Conservation (phyloP, 2,888 invertebrate species). For the Enchytraeus crypticus region DNA sequence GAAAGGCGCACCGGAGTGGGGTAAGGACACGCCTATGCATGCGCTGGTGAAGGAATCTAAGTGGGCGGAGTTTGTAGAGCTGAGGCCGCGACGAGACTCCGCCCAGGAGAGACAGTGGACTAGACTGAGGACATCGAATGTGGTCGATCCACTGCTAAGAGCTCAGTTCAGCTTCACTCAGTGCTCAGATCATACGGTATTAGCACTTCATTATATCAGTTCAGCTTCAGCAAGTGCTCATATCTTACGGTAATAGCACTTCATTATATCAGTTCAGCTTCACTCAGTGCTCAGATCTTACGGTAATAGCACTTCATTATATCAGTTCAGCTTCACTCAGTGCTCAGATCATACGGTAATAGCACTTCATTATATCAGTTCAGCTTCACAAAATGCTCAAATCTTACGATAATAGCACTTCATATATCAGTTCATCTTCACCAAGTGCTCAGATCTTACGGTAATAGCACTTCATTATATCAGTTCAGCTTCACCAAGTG, state of each 20-base stretch:
- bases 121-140: constrained; percentile 35
- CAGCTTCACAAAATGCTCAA: too few relatives aligned
- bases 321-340: constrained; percentile 10
- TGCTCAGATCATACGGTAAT: constrained; percentile 40
- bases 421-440: too few relatives aligned
- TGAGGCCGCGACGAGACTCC: constrained; percentile 38
- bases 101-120: constrained; percentile 40
- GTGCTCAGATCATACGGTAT: constrained; percentile 40
- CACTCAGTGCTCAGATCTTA: constrained; percentile 36
- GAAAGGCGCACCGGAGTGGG: constrained; percentile 39
- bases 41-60: constrained; percentile 42
- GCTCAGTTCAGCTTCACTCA: constrained; percentile 40
- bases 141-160: constrained; percentile 40
- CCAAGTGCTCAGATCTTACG: constrained; percentile 41
- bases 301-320: constrained; percentile 29
- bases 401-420: too few relatives aligned
- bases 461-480: constrained; percentile 24
- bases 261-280: background rate
- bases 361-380: background rate
- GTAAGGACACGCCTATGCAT: constrained; percentile 37
- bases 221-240: constrained; percentile 26
- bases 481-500: constrained; percentile 25
- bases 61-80: constrained; percentile 40
- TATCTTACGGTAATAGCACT: constrained; percentile 37
- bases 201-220: background rate